A percentile compares a stretch with the other conserved stretches of the same genome.
Evolutionary conservation across 2,113 vertebrate genomes (phyloP).

Genomic region (Acinonyx jubatus): DNA sequence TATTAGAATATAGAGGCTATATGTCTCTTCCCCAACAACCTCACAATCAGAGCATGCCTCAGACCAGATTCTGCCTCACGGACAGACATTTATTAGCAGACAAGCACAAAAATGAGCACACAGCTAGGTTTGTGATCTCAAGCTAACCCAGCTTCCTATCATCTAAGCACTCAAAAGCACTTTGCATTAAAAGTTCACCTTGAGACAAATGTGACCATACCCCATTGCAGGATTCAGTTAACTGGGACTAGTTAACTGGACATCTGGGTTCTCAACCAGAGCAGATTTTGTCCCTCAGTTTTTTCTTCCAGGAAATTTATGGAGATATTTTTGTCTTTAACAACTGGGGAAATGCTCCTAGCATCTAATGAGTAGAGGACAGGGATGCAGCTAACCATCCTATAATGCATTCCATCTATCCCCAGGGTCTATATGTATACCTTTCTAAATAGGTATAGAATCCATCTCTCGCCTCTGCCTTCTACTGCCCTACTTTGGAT

Average conservation of each 20-base stretch:
- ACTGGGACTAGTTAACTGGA: background rate
- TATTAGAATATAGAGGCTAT: background rate
- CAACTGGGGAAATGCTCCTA: background rate
- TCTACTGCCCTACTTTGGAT: background rate
- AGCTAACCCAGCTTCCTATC: background rate
- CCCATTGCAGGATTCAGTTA: background rate
- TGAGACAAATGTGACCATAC: background rate
- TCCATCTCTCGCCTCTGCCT: background rate
- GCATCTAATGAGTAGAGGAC: background rate
- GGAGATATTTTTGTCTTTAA: background rate
- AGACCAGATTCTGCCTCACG: background rate
- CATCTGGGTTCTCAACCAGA: background rate
- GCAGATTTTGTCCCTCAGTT: background rate
- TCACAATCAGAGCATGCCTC: background rate
- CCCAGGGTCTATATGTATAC: too few species aligned
- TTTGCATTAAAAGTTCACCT: background rate
- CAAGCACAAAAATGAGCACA: background rate
- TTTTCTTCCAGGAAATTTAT: background rate
- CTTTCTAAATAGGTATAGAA: background rate
- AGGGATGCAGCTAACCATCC: background rate
- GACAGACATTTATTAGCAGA: background rate
- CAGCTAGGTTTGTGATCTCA: background rate
- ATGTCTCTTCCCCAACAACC: background rate
- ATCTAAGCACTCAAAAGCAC: background rate
- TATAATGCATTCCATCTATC: background rate